Percentiles rank a stretch among this genome's conserved stretches.
Evolutionary conservation across 1,140 invertebrate species (phyloP).

Genomic region (Grapholita molesta): DNA sequence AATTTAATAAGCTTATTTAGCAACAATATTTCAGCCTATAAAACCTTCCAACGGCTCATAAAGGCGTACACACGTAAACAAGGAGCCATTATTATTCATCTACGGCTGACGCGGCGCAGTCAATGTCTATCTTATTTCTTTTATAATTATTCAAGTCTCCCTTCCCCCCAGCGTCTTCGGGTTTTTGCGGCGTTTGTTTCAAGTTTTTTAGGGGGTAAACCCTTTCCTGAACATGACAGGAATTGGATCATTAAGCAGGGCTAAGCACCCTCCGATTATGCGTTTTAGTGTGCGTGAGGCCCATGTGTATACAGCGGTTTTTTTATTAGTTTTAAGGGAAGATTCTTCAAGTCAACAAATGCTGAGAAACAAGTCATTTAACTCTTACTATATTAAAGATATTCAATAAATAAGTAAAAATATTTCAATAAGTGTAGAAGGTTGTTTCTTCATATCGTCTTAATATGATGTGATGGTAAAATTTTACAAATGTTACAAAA

Average conservation of each 20-base stretch:
- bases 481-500: too few relatives aligned
- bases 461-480: too few relatives aligned
- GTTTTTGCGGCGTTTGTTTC: conserved; percentile 77
- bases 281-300: conserved; percentile 19
- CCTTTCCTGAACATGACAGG: conserved; percentile 77
- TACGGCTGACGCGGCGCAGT: conserved; percentile 66
- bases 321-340: too few relatives aligned
- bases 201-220: conserved; percentile 77
- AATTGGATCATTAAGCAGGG: conserved; percentile 77
- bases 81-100: conserved; percentile 74
- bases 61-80: conserved; percentile 66
- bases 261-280: conserved; percentile 53
- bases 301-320: conserved; percentile 55
- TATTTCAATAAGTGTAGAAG: too few relatives aligned
- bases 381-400: too few relatives aligned
- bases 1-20: conserved; percentile 45
- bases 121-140: conserved; percentile 77
- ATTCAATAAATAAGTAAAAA: too few relatives aligned
- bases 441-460: too few relatives aligned
- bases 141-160: conserved; percentile 74
- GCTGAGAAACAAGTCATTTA: too few relatives aligned
- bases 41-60: conserved; percentile 52
- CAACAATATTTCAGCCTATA: conserved; percentile 52
- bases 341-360: too few relatives aligned
- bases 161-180: conserved; percentile 62